These are phyloP conservation scores for Suncus etruscus DNA, from an alignment of 2,113 vertebrate genomes.

Conservation along the genomic window DNA sequence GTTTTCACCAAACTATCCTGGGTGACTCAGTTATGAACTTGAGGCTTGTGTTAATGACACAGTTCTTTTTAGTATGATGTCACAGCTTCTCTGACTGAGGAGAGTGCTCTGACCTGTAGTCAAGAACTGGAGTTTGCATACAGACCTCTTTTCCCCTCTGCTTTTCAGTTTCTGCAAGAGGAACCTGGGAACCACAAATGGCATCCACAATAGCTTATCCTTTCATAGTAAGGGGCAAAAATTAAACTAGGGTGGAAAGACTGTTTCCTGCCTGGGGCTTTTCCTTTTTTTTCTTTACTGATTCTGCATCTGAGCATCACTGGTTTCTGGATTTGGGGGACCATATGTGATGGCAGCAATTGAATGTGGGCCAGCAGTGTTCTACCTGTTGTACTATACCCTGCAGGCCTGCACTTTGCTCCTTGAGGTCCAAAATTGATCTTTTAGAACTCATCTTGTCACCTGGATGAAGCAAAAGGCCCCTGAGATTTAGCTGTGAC, in stretches of 20 bases:
- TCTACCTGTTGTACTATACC: too few relatives aligned
- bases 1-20: not conserved
- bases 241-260: too few relatives aligned
- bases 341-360: too few relatives aligned
- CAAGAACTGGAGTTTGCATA: not conserved
- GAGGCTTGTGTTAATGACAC: not conserved
- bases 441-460: not conserved
- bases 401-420: not conserved
- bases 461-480: not conserved
- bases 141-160: not conserved
- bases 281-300: too few relatives aligned
- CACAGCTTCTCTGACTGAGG: not conserved
- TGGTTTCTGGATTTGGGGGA: too few relatives aligned
- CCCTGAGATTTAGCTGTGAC: not conserved
- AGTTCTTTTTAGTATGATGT: not conserved
- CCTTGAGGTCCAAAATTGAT: not conserved
- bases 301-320: too few relatives aligned
- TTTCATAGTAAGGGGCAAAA: not conserved
- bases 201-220: not conserved
- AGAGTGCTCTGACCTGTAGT: too few relatives aligned
- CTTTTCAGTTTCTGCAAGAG: not conserved
- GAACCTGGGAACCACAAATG: not conserved
- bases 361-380: too few relatives aligned
- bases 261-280: not conserved
- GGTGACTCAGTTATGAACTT: not conserved